These are phyloP conservation scores for Ophiothrix spiculata DNA, from an alignment of 35 echinoderm and acorn worm species.

Conservation along the genomic window DNA sequence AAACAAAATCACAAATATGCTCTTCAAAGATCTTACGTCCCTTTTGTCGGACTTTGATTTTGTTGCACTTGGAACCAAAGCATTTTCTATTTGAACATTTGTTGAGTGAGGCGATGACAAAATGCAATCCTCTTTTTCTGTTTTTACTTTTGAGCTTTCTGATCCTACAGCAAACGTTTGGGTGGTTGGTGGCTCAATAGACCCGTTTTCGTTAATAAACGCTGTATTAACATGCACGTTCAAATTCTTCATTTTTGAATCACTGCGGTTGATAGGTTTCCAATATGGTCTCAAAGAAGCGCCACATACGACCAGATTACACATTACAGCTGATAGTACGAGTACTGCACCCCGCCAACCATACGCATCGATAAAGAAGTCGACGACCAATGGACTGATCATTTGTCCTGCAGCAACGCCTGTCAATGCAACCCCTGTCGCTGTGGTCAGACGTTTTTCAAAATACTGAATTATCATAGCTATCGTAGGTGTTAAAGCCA, in stretches of 20 bases:
- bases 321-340: background rate
- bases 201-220: background rate
- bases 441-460: background rate
- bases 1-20: background rate
- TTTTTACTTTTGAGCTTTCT: background rate
- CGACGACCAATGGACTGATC: background rate
- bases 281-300: background rate
- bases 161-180: background rate
- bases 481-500: background rate
- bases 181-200: background rate
- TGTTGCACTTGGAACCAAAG: background rate
- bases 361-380: background rate
- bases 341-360: background rate
- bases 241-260: background rate
- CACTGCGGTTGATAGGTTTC: background rate
- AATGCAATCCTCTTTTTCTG: background rate
- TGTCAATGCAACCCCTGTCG: background rate
- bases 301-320: background rate
- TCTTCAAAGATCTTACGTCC: too few relatives aligned
- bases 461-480: background rate
- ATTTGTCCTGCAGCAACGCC: background rate
- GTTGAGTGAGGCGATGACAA: background rate
- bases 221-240: background rate
- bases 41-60: background rate
- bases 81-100: background rate